Conservation (phyloP, 2,888 invertebrate genomes). For the Kuschelorhynchus macadamiae region DNA sequence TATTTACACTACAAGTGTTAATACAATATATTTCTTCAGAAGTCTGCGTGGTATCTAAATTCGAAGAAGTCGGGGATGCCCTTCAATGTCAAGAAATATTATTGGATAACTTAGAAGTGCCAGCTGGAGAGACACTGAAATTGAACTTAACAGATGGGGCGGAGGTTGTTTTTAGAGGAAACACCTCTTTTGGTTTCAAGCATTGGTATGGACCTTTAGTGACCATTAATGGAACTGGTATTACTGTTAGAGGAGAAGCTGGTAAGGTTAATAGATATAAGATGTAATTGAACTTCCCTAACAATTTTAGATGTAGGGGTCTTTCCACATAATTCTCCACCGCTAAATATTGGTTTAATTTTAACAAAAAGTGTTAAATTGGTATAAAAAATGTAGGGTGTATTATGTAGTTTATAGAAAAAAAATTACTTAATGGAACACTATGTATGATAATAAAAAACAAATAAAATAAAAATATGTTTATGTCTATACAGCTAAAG, state of each 20-base stretch:
- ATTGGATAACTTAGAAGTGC: conserved; percentile 46
- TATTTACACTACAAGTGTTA: too few relatives aligned
- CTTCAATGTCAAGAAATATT: conserved; percentile 47
- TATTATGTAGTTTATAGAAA: too few relatives aligned
- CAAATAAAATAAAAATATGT: too few relatives aligned
- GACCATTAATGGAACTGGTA: conserved; percentile 46
- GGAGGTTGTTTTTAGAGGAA: conserved; percentile 45
- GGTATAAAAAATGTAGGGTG: too few relatives aligned
- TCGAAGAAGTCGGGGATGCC: conserved; percentile 29
- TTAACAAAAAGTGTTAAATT: too few relatives aligned
- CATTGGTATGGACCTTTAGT: conserved; percentile 50
- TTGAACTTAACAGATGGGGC: conserved; percentile 40
- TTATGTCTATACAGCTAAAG: too few relatives aligned
- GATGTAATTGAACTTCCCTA: too few relatives aligned
- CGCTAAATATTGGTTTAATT: too few relatives aligned
- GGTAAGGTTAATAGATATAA: conserved; percentile 29
- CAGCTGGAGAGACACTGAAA: conserved; percentile 46
- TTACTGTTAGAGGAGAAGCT: conserved; percentile 45
- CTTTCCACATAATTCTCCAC: too few relatives aligned
- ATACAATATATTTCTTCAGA: neutral
- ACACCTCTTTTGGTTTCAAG: conserved; percentile 40
- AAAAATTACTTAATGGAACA: too few relatives aligned
- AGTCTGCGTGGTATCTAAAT: conserved; percentile 25
- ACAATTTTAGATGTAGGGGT: too few relatives aligned
- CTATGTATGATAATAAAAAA: too few relatives aligned